Evolutionary conservation across 2,797 vertebrate species (phyloP), one percentile per base, ranked within the genome.

Genomic region (Acanthiza pusilla): DNA sequence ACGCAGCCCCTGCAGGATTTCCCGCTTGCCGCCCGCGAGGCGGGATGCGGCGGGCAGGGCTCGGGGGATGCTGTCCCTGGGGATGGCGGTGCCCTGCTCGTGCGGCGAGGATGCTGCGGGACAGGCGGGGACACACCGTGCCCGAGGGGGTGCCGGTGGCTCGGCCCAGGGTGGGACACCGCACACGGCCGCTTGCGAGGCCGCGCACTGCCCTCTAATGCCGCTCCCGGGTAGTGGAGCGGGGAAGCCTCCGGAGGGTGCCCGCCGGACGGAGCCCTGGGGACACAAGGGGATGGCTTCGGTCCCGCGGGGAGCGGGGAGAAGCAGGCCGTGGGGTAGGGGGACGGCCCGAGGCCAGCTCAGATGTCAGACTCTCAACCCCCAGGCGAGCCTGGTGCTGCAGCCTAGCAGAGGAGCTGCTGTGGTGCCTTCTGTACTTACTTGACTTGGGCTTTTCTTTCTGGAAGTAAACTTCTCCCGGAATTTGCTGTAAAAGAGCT

Each of bases 121-220:
- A n/a, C 50, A n/a, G 42, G 22, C 8, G 15, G 48, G 43, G 43
- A 9, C 16, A 10, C 51, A 4, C 23, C 23, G 17, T 29, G 23
- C 30, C 26, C 36, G 0, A 5, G 43, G 20, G 50, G 30, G 8
- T 36, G 68, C 62, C 48, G 9, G 15, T 4, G 34, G 54, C 20
- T 29, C 30, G 60, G 48, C 21, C 15, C 5, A 19, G 40, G 16
- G 2, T 5, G 14, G 17, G 22, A 11, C 36, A 32, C 9, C 2
- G 38, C 38, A 5, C 38, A 38, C 9, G 12, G 38, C 42, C 42
- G 19, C 42, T 70, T 51, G 29, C 38, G 3, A 93, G 80, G 92
- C 84, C 61, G 77, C 58, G 88, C 75, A 93, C 36, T 88, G 91
- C 91, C 84, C 96, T 94, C 94, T 93, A 93, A 94, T 14, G 94